phyloP scores from a whole-genome alignment of 1,140 invertebrate species.

The Drosophila micromelanica region DNA sequence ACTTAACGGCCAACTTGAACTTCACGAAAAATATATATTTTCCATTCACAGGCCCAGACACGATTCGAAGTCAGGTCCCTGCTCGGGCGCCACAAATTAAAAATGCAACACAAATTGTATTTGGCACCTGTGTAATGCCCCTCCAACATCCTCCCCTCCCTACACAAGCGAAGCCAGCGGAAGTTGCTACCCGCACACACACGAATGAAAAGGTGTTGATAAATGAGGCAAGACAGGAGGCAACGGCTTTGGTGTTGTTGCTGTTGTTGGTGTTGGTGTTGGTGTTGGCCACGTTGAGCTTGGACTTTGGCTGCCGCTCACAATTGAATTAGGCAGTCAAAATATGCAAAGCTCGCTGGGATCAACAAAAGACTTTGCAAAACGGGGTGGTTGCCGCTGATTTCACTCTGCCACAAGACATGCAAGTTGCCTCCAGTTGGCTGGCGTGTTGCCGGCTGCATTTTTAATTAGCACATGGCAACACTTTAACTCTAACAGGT shows the following conservation, averaged over 20 bases:
- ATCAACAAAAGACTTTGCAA: conserved; percentile 44
- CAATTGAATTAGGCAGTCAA: conserved; percentile 73
- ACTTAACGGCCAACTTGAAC: conserved; percentile 54
- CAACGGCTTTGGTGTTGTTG: conserved; percentile 9
- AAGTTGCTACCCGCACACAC: conserved; percentile 42
- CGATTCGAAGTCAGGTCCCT: conserved; percentile 9
- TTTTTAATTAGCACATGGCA: conserved; percentile 59
- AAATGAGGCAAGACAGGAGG: conserved; percentile 54
- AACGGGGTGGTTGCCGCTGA: conserved; percentile 46
- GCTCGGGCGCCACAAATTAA: conserved; percentile 57
- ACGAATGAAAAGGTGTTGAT: conserved; percentile 71
- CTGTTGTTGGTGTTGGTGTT: conserved; percentile 12
- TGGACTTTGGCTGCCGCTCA: conserved; percentile 27
- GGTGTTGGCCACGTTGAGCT: conserved; percentile 10
- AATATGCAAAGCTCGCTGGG: conserved; percentile 54
- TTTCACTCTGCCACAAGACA: conserved; percentile 35
- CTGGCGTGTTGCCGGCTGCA: conserved; percentile 59
- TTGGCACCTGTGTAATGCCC: conserved; percentile 64
- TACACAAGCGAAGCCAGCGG: conserved; percentile 10
- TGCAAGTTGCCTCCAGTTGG: conserved; percentile 43
- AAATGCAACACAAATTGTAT: conserved; percentile 81
- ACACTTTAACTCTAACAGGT: conserved; percentile 77
- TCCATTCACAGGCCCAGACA: conserved; percentile 20
- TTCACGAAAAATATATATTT: conserved; percentile 44
- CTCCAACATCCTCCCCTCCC: not conserved